Base-by-base conservation (phyloP, 2,113 vertebrate species). In the Phoxinus phoxinus region DNA sequence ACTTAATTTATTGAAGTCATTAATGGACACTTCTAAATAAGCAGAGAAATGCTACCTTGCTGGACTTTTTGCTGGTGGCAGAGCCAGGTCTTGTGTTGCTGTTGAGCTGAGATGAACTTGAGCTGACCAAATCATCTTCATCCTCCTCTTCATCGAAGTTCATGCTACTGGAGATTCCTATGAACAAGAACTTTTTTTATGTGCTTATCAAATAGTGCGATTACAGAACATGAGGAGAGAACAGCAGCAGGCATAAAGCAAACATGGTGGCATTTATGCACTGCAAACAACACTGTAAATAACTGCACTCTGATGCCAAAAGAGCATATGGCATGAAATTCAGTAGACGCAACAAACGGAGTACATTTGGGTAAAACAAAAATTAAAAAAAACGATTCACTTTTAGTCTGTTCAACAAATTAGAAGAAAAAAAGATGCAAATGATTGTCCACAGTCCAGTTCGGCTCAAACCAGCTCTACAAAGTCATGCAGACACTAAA, bases 131-230 rank as follows among this genome's bases (percentile, higher is more conserved):
- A 35, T 98, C 98, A 9, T 99, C 98, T 0, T 99, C 98, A 4
- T 98, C 97, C 56, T 98, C 97, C 61, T 99, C 97, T 90, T 99
- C 97, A 89, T 98, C 97, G 90, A 99, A 98, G 92, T 98, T 99
- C 97, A 98, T 99, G 92, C 98, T 99, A 92, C 97, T 98, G 77
- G 98, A 99, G 93, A 98, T 97, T 81, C 98, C 98, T 99, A 91
- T 67, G 84, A 59, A 88, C n/a, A 83, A 74, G 81, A 69, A 80
- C 73, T 0, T 9, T 2, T 2, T 10, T 41, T 41, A 32, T 32
- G 44, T 51, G 37, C 73, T 56, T n/a, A 86, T 59, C 67, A 63
- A 7, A 25, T 17, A 44, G 25, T 12, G 17, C 25, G 8, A 61
- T 25, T 15, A 46, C 27, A 76, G 35, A 59, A 41, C 23, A 61